Evolutionary conservation across 2,888 invertebrate genomes (phyloP).

Genomic region (Ormyrus thymus): DNA sequence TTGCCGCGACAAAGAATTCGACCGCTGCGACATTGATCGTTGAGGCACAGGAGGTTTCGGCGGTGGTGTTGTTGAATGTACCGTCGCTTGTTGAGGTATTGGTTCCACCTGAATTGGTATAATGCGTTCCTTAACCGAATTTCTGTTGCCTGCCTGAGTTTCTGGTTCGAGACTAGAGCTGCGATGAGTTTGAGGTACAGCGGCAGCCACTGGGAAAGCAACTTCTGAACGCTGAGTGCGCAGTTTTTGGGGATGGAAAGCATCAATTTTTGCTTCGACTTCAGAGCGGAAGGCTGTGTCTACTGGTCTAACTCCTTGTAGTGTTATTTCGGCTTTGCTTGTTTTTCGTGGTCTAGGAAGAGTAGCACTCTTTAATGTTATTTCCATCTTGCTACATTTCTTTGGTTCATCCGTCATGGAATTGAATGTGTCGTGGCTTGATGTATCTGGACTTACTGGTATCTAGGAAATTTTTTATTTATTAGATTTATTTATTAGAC

Average conservation of each 20-base stretch:
- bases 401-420: conserved; percentile 65
- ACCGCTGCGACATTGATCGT: conserved; percentile 75
- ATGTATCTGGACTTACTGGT: conserved; percentile 59
- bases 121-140: conserved; percentile 79
- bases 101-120: conserved; percentile 78
- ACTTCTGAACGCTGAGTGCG: conserved; percentile 78
- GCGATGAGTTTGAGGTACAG: conserved; percentile 70
- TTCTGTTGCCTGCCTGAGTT: conserved; percentile 56
- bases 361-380: conserved; percentile 82
- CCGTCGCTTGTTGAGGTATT: conserved; percentile 31
- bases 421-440: conserved; percentile 57
- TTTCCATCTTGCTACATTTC: conserved; percentile 81
- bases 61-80: conserved; percentile 73
- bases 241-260: conserved; percentile 72
- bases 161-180: conserved; percentile 79
- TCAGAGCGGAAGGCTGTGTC: conserved; percentile 68
- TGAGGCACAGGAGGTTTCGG: conserved; percentile 76
- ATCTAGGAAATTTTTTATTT: conserved; percentile 45
- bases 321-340: conserved; percentile 80
- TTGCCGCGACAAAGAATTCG: conserved; percentile 78
- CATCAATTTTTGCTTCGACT: conserved; percentile 70
- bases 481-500: background rate
- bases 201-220: conserved; percentile 77
- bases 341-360: conserved; percentile 80
- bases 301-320: conserved; percentile 75